A percentile compares a stretch with the other conserved stretches of the same genome.
Evolutionary conservation across 1,140 invertebrate genomes (phyloP).

Genomic region (Pseudoatta argentina): DNA sequence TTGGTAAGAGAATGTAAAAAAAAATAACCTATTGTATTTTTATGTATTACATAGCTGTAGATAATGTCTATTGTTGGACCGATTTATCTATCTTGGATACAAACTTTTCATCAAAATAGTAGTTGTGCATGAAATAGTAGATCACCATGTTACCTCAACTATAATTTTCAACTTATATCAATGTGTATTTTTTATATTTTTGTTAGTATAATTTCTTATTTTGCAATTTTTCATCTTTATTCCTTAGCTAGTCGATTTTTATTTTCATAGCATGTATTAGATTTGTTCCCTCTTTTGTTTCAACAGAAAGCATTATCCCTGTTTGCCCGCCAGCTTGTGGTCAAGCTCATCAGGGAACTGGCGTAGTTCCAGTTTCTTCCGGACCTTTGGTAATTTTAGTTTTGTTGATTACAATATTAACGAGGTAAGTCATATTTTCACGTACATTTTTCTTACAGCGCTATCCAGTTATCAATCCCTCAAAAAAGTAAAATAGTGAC

Average conservation of each 20-base stretch:
- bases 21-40: not conserved
- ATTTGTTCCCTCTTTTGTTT: constrained; percentile 83
- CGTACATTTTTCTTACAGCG: not conserved
- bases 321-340: constrained; percentile 97
- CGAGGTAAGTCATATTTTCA: constrained; percentile 81
- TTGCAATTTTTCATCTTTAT: constrained; percentile 35
- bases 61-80: not conserved
- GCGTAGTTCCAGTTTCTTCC: constrained; percentile 84
- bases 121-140: constrained; percentile 34
- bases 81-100: constrained; percentile 3
- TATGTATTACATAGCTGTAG: not conserved
- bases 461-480: no score
- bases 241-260: constrained; percentile 16
- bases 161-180: constrained; percentile 3
- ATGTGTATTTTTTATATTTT: constrained; percentile 9
- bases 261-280: constrained; percentile 82
- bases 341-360: constrained; percentile 89
- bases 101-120: constrained; percentile 28
- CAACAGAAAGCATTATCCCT: constrained; percentile 94
- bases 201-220: constrained; percentile 8
- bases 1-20: constrained; percentile 88
- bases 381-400: constrained; percentile 83
- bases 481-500: no score
- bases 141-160: not conserved
- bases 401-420: constrained; percentile 81